A percentile compares a stretch with the other conserved stretches of the same genome.
Conservation (phyloP, 1,140 invertebrate genomes). For the Lethrus apterus region DNA sequence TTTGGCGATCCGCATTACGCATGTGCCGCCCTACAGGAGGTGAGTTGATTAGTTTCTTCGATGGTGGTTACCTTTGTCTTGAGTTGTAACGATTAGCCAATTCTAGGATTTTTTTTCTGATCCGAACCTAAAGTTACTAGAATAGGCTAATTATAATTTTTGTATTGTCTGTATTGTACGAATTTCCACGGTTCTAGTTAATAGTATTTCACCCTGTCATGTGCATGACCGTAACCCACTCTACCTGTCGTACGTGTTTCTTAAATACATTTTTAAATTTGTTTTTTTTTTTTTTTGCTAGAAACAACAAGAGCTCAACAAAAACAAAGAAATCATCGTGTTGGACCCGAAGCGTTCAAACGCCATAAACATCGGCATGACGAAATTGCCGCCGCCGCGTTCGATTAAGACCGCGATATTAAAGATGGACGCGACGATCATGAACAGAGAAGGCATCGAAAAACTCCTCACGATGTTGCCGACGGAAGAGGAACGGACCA, state of each 20-base stretch:
- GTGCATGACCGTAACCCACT: background rate
- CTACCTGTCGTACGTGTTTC: background rate
- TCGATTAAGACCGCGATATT: slow-evolving; percentile 97
- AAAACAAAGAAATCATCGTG: slow-evolving; percentile 93
- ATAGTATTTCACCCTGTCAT: background rate
- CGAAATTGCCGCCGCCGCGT: slow-evolving; percentile 91
- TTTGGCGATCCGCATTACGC: slow-evolving; percentile 34
- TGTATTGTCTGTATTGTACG: background rate
- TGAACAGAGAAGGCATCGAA: slow-evolving; percentile 97
- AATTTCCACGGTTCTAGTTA: no score
- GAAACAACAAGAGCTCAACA: slow-evolving; percentile 89
- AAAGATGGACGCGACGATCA: slow-evolving; percentile 96
- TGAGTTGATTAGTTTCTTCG: slow-evolving; percentile 32
- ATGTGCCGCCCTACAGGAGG: slow-evolving; percentile 36
- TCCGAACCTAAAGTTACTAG: no score
- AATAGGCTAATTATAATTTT: background rate
- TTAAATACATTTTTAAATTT: slow-evolving; percentile 1
- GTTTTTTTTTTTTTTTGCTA: slow-evolving; percentile 40
- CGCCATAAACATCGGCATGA: slow-evolving; percentile 99
- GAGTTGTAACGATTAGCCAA: no score
- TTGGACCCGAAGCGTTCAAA: slow-evolving; percentile 97
- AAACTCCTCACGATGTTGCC: slow-evolving; percentile 98
- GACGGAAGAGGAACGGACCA: slow-evolving; percentile 90
- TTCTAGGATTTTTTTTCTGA: no score
- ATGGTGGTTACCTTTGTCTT: no score